phyloP scores from a whole-genome alignment of 2,888 invertebrate species.

The Matsumyia berberina region DNA sequence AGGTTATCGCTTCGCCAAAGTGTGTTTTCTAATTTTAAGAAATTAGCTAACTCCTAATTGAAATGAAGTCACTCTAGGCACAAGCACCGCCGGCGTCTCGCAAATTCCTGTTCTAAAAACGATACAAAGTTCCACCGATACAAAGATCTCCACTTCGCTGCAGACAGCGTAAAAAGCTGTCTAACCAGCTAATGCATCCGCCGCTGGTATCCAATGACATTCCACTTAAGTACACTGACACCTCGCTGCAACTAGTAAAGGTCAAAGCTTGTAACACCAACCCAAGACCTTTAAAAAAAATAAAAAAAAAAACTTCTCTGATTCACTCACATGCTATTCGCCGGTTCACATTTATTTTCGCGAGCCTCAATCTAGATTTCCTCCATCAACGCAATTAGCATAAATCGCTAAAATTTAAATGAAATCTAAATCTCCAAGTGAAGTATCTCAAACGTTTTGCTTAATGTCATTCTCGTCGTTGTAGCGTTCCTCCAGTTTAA shows the following conservation, averaged over 20 bases:
- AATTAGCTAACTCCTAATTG: background rate
- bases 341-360: slow-evolving; percentile 26
- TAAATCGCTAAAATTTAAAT: slow-evolving; percentile 54
- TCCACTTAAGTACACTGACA: slow-evolving; percentile 58
- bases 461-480: slow-evolving; percentile 66
- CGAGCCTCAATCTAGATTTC: slow-evolving; percentile 31
- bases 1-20: background rate
- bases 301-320: too few relatives aligned
- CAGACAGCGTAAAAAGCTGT: background rate
- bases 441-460: slow-evolving; percentile 36
- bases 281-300: slow-evolving; percentile 61
- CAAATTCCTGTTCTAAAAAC: background rate
- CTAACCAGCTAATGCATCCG: slow-evolving; percentile 1
- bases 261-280: slow-evolving; percentile 62
- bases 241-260: slow-evolving; percentile 55
- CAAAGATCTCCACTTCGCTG: background rate
- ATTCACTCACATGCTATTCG: slow-evolving; percentile 30
- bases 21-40: background rate
- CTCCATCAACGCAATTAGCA: slow-evolving; percentile 54
- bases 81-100: background rate
- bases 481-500: slow-evolving; percentile 31
- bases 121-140: background rate
- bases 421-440: slow-evolving; percentile 30
- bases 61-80: background rate
- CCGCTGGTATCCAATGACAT: slow-evolving; percentile 54